These are phyloP conservation scores for Pantherophis guttatus DNA, from an alignment of 2,113 vertebrate genomes.

Conservation along the genomic window DNA sequence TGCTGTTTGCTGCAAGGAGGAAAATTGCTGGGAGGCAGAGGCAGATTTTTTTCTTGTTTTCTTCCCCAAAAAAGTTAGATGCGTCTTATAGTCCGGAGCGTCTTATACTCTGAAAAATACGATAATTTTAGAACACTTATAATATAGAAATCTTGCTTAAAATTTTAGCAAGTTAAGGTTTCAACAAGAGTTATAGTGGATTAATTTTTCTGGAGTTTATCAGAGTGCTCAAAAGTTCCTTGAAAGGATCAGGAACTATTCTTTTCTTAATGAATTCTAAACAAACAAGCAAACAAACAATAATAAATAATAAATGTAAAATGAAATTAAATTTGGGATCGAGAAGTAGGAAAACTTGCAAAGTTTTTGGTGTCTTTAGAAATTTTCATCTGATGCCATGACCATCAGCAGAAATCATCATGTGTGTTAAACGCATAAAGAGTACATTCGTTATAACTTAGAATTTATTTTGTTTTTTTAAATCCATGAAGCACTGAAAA, in stretches of 20 bases:
- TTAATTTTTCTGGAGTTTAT: background rate
- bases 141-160: background rate
- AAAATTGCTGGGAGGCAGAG: no score
- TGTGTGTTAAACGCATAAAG: background rate
- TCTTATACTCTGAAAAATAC: no score
- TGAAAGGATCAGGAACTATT: background rate
- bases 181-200: background rate
- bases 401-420: background rate
- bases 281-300: no score
- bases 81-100: no score
- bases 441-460: background rate
- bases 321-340: background rate
- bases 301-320: background rate
- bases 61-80: no score
- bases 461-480: background rate
- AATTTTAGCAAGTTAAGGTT: background rate
- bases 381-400: background rate
- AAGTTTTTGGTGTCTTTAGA: no score
- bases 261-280: background rate
- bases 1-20: no score
- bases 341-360: background rate
- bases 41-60: no score
- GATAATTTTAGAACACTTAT: background rate
- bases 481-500: background rate
- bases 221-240: background rate